Percentiles rank a stretch among this genome's conserved stretches.
Evolutionary conservation across 2,888 invertebrate species (phyloP).

Genomic region (Eristalinus sepulchralis): DNA sequence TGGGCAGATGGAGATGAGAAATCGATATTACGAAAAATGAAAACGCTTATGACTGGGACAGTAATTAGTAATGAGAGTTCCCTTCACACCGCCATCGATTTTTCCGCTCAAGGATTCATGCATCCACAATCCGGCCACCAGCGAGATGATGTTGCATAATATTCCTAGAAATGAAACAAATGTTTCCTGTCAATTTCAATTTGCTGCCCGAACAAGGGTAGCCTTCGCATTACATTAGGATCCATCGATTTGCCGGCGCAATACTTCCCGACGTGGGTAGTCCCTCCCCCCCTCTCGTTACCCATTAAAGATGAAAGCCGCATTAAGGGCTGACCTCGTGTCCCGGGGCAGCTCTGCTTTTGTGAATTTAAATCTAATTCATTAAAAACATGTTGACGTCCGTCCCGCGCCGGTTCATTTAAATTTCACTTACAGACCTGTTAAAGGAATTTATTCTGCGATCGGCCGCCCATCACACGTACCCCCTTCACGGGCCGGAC

Average conservation of each 20-base stretch:
- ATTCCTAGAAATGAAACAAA: neutral
- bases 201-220: neutral
- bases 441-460: neutral
- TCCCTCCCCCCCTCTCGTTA: too few relatives aligned
- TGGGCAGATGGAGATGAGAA: neutral
- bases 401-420: neutral
- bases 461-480: neutral
- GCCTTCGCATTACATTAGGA: neutral
- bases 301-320: constrained; percentile 18
- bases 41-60: neutral
- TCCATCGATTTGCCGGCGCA: neutral
- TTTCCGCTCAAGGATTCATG: neutral
- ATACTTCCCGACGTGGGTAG: constrained; percentile 1
- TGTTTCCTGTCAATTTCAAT: neutral
- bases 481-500: neutral
- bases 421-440: constrained; percentile 10
- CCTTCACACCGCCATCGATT: neutral
- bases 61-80: neutral
- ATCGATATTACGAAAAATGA: neutral
- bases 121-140: neutral
- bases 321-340: neutral
- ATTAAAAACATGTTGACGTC: constrained; percentile 24
- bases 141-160: neutral
- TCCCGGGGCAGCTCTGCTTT: neutral
- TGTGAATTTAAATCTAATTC: constrained; percentile 41